phyloP scores from a whole-genome alignment of 2,113 vertebrate species.

The Daboia siamensis region DNA sequence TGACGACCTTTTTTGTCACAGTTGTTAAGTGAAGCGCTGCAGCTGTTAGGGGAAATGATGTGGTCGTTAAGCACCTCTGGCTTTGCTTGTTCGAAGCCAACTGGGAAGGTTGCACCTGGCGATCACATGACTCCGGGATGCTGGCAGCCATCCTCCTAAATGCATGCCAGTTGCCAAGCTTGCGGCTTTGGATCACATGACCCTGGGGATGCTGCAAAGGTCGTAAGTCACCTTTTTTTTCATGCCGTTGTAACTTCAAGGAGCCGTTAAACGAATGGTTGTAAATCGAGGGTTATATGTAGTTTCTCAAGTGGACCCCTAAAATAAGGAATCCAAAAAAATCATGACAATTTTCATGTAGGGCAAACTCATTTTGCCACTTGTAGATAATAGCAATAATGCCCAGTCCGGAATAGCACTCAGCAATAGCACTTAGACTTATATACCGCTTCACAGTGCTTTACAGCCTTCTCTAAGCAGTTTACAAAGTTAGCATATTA shows the following conservation, averaged over 20 bases:
- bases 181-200: not conserved
- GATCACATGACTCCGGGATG: not conserved
- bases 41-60: not conserved
- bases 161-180: not conserved
- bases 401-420: not conserved
- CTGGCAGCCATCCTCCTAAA: not conserved
- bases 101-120: not conserved
- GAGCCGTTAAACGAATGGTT: not conserved
- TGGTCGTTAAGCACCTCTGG: not conserved
- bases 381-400: not conserved
- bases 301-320: not conserved
- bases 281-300: not conserved
- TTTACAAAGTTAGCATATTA: too few relatives aligned
- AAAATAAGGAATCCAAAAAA: not conserved
- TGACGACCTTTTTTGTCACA: not conserved
- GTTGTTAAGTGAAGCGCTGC: not conserved
- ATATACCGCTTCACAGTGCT: too few relatives aligned
- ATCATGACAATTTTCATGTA: not conserved
- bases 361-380: too few relatives aligned
- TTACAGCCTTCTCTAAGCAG: too few relatives aligned
- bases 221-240: not conserved
- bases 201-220: too few relatives aligned
- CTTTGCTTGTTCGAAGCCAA: not conserved
- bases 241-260: not conserved
- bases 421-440: too few relatives aligned